Percentiles rank a stretch among this genome's conserved stretches.
Conservation (phyloP, 2,888 invertebrate genomes). For the Chesias legatella region DNA sequence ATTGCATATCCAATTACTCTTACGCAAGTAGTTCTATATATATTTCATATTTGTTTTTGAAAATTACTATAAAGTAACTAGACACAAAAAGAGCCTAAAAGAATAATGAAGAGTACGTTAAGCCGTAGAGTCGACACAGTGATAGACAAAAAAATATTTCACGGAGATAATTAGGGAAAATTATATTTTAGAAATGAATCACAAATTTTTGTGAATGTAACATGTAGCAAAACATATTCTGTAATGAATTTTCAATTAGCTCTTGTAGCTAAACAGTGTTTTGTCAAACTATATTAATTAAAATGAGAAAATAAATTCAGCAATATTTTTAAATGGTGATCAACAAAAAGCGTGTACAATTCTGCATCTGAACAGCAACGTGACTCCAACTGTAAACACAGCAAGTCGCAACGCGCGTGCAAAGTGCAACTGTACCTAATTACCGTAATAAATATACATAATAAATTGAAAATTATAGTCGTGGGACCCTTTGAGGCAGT, state of each 20-base stretch:
- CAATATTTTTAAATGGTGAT: constrained; percentile 12
- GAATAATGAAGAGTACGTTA: too few relatives aligned
- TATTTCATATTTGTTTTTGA: constrained; percentile 23
- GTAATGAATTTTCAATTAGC: too few relatives aligned
- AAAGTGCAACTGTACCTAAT: constrained; percentile 21
- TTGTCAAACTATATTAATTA: not conserved
- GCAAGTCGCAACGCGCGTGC: constrained; percentile 34
- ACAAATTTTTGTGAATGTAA: too few relatives aligned
- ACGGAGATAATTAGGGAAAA: too few relatives aligned
- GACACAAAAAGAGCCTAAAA: too few relatives aligned
- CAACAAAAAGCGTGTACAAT: constrained; percentile 16
- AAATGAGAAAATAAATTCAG: not conserved
- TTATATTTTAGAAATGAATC: too few relatives aligned
- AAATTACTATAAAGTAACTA: constrained; percentile 12
- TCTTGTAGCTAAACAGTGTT: too few relatives aligned
- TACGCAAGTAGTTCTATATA: constrained; percentile 39
- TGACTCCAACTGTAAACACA: constrained; percentile 46
- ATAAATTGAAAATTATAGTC: constrained; percentile 17
- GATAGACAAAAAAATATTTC: too few relatives aligned
- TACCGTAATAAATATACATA: constrained; percentile 16
- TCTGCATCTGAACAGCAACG: constrained; percentile 43
- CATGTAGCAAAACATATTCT: too few relatives aligned
- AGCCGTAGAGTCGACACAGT: too few relatives aligned
- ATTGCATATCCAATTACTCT: constrained; percentile 47
- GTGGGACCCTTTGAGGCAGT: constrained; percentile 17